Evolutionary conservation across 23 tunicate species (phyloP), one percentile per base, ranked within the genome.

Genomic region (Ascidia mentula): DNA sequence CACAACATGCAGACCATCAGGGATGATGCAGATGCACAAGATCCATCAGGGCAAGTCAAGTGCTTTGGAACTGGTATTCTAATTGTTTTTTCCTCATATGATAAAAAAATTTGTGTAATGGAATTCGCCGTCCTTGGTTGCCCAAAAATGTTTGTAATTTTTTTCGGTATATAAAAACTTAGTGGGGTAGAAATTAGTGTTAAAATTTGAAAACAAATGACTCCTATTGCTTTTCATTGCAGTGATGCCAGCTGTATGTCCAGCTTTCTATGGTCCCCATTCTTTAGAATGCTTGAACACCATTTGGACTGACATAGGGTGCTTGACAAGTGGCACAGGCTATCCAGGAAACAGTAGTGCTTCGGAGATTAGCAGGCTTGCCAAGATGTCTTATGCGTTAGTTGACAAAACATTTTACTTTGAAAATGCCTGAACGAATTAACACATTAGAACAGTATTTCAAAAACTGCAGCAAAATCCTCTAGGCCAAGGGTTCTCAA

Each of bases 1-100:
- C 65, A n/a, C 20, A 40, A 40, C 38, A 70, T 70, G 46, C 65
- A 76, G 40, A 72, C 18, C 61, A 60, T 15, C 38, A 12, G 0
- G 24, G 9, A n/a, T 46, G 42, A n/a, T 45, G 17, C 22, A 17
- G 82, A 79, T 53, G 1, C 45, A 12, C 74, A 74, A 0, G 36
- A 79, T 79, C 39, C 33, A 12, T 8, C 77, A 0, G 33, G 61
- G 60, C 82, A 79, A 0, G 0, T 28, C 4, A 0, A 0, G 0
- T 79, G 82, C 37, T 59, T 79, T 79, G 82, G 82, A 28, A 61
- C 36, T 24, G 82, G 82, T 79, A 46, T 46, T 26, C 4, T n/a
- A n/a, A 20, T 53, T 9, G 22, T 9, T 3, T 53, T 53, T 6
- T 53, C 1, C 13, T n/a, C n/a, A n/a, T n/a, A n/a, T n/a, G n/a